These are phyloP conservation scores for Eulemur macaco DNA, from an alignment of 2,113 vertebrate genomes.

Conservation along the genomic window DNA sequence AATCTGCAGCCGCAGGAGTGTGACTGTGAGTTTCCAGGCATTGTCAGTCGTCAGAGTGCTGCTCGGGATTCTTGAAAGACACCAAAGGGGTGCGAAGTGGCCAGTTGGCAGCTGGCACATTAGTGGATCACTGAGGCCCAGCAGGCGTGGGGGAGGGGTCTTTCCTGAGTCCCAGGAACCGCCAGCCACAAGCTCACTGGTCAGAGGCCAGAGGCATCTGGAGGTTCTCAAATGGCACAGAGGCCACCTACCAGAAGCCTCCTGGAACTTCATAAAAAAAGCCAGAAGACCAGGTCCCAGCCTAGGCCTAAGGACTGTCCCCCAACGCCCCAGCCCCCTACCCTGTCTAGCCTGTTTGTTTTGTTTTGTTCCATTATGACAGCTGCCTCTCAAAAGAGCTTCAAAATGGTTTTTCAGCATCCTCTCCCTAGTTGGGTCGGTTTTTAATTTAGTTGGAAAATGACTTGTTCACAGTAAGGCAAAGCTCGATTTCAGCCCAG, in stretches of 20 bases:
- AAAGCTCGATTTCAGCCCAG: not conserved
- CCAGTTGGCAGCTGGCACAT: not conserved
- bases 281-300: not conserved
- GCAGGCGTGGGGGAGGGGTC: not conserved
- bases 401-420: not conserved
- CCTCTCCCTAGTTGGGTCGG: not conserved
- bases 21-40: constrained; percentile 33
- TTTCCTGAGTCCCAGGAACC: not conserved
- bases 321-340: fast-evolving
- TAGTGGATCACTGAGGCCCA: not conserved
- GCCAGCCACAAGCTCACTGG: not conserved
- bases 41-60: not conserved
- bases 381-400: not conserved
- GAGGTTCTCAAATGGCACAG: not conserved
- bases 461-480: not conserved
- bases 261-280: not conserved
- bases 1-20: not conserved
- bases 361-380: not conserved
- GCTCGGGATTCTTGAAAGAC: not conserved
- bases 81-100: not conserved
- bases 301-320: not conserved
- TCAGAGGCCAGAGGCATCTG: not conserved
- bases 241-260: not conserved
- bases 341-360: not conserved
- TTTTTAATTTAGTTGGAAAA: constrained; percentile 33